These are phyloP conservation scores for Acrobasis suavella DNA, from an alignment of 2,888 invertebrate species.

Conservation along the genomic window DNA sequence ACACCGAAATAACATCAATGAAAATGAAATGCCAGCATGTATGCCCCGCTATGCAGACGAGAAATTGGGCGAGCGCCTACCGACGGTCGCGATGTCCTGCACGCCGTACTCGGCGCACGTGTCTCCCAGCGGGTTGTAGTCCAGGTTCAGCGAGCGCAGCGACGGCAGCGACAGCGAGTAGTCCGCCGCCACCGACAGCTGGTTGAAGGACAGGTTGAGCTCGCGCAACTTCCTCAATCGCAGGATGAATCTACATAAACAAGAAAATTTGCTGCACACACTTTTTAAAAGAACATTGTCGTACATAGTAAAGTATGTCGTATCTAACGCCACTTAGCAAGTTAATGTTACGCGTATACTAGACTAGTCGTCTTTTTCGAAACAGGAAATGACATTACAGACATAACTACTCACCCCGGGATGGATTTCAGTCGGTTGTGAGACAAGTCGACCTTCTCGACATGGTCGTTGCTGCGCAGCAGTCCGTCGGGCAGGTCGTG, in stretches of 20 bases:
- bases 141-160: not conserved
- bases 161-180: not conserved
- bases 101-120: not conserved
- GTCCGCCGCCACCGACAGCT: not conserved
- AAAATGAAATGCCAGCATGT: no score
- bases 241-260: not conserved
- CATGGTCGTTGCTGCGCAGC: not conserved
- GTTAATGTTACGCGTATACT: no score
- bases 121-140: conserved; percentile 11
- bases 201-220: conserved; percentile 4
- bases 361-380: no score
- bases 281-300: not conserved
- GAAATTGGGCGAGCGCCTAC: not conserved
- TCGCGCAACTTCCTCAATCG: not conserved
- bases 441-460: not conserved
- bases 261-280: not conserved
- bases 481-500: not conserved
- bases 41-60: no score
- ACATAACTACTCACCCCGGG: not conserved
- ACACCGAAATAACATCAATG: no score
- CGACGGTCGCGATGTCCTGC: not conserved
- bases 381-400: no score
- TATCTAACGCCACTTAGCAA: no score
- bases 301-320: no score
- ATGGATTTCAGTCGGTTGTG: not conserved